Evolutionary conservation across 1,140 invertebrate genomes (phyloP), one percentile per base, ranked within the genome.

Genomic region (Drosophila kepulauana): DNA sequence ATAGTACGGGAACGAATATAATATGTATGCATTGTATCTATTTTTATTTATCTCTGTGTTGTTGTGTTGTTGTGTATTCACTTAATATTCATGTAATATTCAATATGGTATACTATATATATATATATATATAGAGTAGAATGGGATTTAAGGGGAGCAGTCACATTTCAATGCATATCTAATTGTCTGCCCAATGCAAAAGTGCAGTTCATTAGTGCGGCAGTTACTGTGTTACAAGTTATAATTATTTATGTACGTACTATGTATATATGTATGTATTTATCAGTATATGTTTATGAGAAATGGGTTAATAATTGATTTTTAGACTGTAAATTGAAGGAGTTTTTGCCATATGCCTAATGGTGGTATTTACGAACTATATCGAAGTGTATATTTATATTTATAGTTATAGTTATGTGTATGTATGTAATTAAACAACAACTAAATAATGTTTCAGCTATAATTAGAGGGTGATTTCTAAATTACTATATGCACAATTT

Each of bases 401-500:
- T 25, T 56, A 63, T 49, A 62, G 41, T 8, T 62, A 64, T 56
- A 28, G 63, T 3, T 48, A 67, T 61, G 11, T 58, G 5, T 69
- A 28, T 79, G 41, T 52, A 28, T 58, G 35, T 70, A 45, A 45
- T n/a, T 66, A 52, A 78, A 88, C 78, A 85, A 89, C 78, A 89
- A 89, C 74, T 88, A 84, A 75, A 69, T 80, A 72, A 71, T 28
- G 69, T 28, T 30, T 56, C 20, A 78, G 69, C 54, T 78, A 72
- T 63, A 57, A 66, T 79, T 76, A 75, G 59, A 64, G 65, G 61
- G 51, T 58, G 58, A 49, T 41, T 25, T 85, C 62, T 86, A 79
- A 81, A 79, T 77, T 76, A 79, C 73, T 87, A 87, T 88, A 88
- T 88, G 84, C 84, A 88, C 84, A 88, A 82, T 78, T 87, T 62